These are phyloP conservation scores for Pseudorasbora parva DNA, from an alignment of 2,113 vertebrate species.

Conservation along the genomic window DNA sequence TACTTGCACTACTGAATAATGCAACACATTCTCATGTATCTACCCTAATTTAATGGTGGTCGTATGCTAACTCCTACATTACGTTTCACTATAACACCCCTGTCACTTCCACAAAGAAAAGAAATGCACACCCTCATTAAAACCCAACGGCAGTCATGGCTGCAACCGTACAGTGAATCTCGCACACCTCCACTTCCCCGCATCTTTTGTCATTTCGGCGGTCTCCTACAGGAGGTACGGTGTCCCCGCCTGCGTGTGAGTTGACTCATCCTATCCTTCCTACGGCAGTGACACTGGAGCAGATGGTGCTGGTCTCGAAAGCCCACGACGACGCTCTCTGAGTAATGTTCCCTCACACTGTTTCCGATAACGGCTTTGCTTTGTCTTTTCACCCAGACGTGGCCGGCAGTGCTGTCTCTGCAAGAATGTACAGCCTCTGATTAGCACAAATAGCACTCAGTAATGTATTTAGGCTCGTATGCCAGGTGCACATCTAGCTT, in stretches of 20 bases:
- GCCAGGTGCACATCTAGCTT: constrained; percentile 35
- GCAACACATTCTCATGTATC: background rate
- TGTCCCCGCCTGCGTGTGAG: constrained; percentile 5
- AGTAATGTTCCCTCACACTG: constrained; percentile 55
- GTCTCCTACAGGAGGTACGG: constrained; percentile 40
- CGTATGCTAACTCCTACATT: background rate
- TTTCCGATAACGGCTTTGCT: constrained; percentile 56
- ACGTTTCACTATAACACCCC: background rate
- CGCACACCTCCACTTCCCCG: constrained; percentile 13
- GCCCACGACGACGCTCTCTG: constrained; percentile 49
- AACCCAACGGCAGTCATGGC: background rate
- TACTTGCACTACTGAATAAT: constrained; percentile 18
- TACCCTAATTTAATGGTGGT: constrained; percentile 6
- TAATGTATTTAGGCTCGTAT: background rate
- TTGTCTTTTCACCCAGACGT: constrained; percentile 41
- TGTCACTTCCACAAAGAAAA: constrained; percentile 8
- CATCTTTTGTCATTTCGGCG: constrained; percentile 18
- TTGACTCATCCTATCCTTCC: constrained; percentile 50
- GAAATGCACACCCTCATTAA: constrained; percentile 26
- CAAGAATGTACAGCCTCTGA: constrained; percentile 41
- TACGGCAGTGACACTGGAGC: constrained; percentile 50
- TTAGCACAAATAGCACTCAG: constrained; percentile 42
- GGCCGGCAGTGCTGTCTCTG: background rate
- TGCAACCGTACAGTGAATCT: background rate
- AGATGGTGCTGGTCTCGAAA: constrained; percentile 60